phyloP scores from a whole-genome alignment of 2,113 vertebrate species.

The Rattus rattus region DNA sequence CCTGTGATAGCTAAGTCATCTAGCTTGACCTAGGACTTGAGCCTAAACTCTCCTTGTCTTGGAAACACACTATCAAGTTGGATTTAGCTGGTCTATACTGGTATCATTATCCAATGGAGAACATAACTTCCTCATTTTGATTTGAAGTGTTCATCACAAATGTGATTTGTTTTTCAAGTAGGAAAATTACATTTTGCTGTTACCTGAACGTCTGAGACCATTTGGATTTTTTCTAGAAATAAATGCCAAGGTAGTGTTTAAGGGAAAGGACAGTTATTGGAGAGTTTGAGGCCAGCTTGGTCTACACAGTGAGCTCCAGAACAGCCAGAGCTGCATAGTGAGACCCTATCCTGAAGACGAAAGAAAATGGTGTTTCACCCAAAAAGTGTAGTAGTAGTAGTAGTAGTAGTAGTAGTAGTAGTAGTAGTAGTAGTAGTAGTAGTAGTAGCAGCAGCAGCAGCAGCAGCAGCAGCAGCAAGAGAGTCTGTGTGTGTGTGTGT shows the following conservation, averaged over 20 bases:
- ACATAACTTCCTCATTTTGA: not conserved
- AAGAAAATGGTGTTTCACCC: not conserved
- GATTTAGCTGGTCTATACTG: not conserved
- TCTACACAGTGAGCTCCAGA: not conserved
- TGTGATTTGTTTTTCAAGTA: conserved; percentile 22
- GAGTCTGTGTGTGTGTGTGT: too few species aligned
- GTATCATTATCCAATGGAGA: not conserved
- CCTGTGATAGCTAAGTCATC: too few species aligned
- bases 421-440: too few species aligned
- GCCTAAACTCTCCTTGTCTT: not conserved
- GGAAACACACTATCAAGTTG: not conserved
- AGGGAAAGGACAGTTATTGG: not conserved
- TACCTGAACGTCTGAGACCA: not conserved
- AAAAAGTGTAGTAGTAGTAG: not conserved
- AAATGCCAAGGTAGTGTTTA: not conserved
- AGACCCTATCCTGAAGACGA: not conserved
- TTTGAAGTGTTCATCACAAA: not conserved
- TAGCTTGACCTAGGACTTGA: not conserved
- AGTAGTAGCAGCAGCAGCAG: too few species aligned
- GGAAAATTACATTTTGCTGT: not conserved
- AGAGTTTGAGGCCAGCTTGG: not conserved
- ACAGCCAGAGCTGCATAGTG: not conserved
- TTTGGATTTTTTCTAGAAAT: conserved; percentile 26
- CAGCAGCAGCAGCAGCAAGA: too few species aligned
- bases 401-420: too few species aligned